These are phyloP conservation scores for Schizotus pectinicornis DNA, from an alignment of 2,888 invertebrate species.

Conservation along the genomic window DNA sequence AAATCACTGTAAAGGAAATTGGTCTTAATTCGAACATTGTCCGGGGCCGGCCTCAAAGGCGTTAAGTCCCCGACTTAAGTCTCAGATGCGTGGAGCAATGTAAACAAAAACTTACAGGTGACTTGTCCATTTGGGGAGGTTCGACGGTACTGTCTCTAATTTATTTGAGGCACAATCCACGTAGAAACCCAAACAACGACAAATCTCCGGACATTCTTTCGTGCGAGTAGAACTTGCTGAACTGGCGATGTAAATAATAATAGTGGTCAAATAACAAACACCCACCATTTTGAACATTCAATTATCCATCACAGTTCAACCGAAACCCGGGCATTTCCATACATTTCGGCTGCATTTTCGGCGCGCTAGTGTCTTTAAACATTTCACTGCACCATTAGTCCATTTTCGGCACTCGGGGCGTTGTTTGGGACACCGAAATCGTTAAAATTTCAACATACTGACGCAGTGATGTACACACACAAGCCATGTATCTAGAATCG, in stretches of 20 bases:
- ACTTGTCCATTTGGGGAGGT: slow-evolving; percentile 78
- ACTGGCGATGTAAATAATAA: slow-evolving; percentile 37
- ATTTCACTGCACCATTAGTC: slow-evolving; percentile 19
- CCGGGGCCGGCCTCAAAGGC: background rate
- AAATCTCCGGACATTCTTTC: slow-evolving; percentile 69
- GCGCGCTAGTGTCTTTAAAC: slow-evolving; percentile 20
- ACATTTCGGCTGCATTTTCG: slow-evolving; percentile 35
- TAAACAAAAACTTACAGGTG: slow-evolving; percentile 67
- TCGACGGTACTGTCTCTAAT: slow-evolving; percentile 71
- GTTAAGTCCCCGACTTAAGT: no score
- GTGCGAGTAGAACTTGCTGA: slow-evolving; percentile 44
- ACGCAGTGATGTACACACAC: slow-evolving; percentile 24
- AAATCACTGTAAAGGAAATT: slow-evolving; percentile 63
- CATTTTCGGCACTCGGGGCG: slow-evolving; percentile 6
- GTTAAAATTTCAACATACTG: slow-evolving; percentile 42
- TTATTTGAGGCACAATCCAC: slow-evolving; percentile 78
- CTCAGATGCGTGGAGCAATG: background rate
- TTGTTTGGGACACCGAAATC: slow-evolving; percentile 29
- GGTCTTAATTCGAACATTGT: background rate
- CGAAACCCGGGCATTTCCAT: slow-evolving; percentile 37
- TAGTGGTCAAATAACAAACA: slow-evolving; percentile 50
- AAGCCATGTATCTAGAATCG: slow-evolving; percentile 21
- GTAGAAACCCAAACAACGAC: slow-evolving; percentile 74
- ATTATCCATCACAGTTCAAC: slow-evolving; percentile 52
- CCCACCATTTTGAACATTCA: slow-evolving; percentile 60